Base-by-base conservation (phyloP, 1,140 invertebrate genomes). In the Sitodiplosis mosellana region DNA sequence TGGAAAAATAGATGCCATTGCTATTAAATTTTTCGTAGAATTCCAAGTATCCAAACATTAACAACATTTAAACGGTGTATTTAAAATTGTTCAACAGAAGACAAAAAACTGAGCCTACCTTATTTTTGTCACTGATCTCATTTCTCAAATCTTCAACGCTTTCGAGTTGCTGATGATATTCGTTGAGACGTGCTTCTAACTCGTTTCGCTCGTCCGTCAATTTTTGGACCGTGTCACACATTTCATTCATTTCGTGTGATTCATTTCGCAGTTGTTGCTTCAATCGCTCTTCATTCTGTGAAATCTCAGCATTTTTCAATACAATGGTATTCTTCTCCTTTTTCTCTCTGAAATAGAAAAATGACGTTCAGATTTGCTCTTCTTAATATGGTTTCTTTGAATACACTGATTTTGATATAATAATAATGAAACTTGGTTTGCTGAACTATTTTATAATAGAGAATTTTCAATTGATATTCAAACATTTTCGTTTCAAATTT, bases 241-340 rank as follows among this genome's bases (percentile, higher is more conserved):
- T n/a, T n/a, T 70, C 64, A 0, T 45, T 46, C 34, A 64, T 67
- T 45, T 49, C 22, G 21, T 22, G 34, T n/a, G 42, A 18, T 44
- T 63, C 61, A 44, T 75, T 71, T 37, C 77, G 71, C 54, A 80
- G 71, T 48, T 83, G 73, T 52, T 82, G 77, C 51, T 76, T 75
- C 1, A 79, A 74, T 45, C 84, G 69, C 60, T 86, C 81, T 47
- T 82, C 72, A 47, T 83, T 78, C 58, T 88, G 85, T 0, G 83
- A 87, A 49, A 88, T 78, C 61, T 87, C 78, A 3, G 85, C 85
- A 59, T 87, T 89, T 21, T 83, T 72, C 33, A 89, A 55, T 45
- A 88, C 61, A 1, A 80, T 77, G 11, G 77, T 75, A 58, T 87
- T 78, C 55, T 84, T 87, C 49, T 88, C 84, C 47, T 76, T 66